Evolutionary conservation across 1,140 invertebrate genomes (phyloP).

Genomic region (Anastrepha obliqua): DNA sequence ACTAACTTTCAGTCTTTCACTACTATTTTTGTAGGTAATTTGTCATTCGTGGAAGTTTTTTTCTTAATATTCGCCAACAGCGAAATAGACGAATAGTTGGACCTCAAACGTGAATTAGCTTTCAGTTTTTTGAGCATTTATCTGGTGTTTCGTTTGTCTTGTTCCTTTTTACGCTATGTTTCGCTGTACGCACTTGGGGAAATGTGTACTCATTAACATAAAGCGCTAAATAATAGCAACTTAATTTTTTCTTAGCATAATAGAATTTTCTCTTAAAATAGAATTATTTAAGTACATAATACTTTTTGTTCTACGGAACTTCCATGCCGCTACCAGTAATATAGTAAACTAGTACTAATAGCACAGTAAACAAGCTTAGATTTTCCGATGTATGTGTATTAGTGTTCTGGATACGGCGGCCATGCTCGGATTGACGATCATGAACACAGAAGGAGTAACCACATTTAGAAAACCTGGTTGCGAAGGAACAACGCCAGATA

Average conservation of each 20-base stretch:
- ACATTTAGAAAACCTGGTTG: no score
- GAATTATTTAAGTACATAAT: background rate
- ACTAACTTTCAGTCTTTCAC: background rate
- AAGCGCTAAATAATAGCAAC: background rate
- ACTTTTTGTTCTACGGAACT: no score
- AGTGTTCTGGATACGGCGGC: no score
- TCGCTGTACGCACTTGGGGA: background rate
- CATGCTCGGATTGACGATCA: no score
- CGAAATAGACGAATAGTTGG: background rate
- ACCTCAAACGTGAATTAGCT: background rate
- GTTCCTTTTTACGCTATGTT: background rate
- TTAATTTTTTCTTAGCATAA: background rate
- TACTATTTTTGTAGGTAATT: background rate
- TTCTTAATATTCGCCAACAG: background rate
- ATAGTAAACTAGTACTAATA: no score
- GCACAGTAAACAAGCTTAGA: no score
- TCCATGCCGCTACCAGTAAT: no score
- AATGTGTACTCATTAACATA: background rate
- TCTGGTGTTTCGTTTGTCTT: background rate
- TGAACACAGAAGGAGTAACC: no score
- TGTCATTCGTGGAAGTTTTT: background rate
- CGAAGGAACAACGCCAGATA: no score
- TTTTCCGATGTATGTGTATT: no score
- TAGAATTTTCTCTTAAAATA: background rate
- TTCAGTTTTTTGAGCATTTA: constrained; percentile 16